Conservation (phyloP, 1,140 invertebrate genomes). For the Muscidifurax raptorellus region DNA sequence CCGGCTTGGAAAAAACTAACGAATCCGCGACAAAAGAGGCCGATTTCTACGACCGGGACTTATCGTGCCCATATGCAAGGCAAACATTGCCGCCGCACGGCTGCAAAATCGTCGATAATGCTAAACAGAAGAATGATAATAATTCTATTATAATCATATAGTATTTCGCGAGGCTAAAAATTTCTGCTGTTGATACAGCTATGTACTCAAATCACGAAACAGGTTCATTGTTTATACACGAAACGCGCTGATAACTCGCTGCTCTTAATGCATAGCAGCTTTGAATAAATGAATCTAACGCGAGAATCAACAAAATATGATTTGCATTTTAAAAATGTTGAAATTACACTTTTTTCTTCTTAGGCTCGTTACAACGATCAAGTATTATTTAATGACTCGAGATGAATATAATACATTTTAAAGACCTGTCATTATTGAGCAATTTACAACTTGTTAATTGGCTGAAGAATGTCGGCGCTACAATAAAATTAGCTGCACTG, state of each 20-base stretch:
- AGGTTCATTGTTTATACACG: slow-evolving; percentile 9
- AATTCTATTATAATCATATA: slow-evolving; percentile 26
- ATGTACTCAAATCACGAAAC: slow-evolving; percentile 16
- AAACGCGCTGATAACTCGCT: slow-evolving; percentile 17
- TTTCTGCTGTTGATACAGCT: slow-evolving; percentile 18
- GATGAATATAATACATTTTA: neutral
- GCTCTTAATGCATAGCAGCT: neutral
- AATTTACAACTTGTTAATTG: neutral
- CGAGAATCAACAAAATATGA: slow-evolving; percentile 16
- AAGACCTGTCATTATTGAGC: neutral
- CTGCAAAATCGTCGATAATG: slow-evolving; percentile 33
- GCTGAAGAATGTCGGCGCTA: neutral
- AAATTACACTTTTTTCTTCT: neutral
- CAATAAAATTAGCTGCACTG: neutral
- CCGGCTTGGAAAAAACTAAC: slow-evolving; percentile 13
- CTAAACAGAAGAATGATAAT: slow-evolving; percentile 34
- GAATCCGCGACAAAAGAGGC: slow-evolving; percentile 28
- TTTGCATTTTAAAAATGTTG: slow-evolving; percentile 20
- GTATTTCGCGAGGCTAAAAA: slow-evolving; percentile 2
- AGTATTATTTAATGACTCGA: neutral
- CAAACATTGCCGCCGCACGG: slow-evolving; percentile 1
- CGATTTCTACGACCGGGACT: slow-evolving; percentile 36
- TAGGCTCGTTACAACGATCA: neutral
- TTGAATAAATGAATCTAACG: neutral
- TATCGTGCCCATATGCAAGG: slow-evolving; percentile 34